Base-by-base conservation (phyloP, 2,888 invertebrate species). In the Drepana falcataria region DNA sequence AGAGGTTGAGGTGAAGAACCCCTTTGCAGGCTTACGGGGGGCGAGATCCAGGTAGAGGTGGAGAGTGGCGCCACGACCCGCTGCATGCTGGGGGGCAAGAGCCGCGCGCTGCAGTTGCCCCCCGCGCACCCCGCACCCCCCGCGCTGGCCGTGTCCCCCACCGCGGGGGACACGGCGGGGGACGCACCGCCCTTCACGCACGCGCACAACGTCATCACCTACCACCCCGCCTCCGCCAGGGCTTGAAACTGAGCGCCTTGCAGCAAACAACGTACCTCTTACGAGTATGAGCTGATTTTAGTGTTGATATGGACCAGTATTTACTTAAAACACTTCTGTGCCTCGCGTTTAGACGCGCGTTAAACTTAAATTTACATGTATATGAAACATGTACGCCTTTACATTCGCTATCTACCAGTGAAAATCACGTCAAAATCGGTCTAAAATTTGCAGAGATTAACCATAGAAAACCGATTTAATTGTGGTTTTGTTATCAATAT, bases 21-120 rank as follows among this genome's bases (percentile, higher is more conserved):
- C 7, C 9, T 3, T 44, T 41, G 7, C 81, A 97, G 96, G 81
- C 79, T 94, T 55, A 93, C 94, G 49, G 93, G 93, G 5, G 87
- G 92, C 0, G 96, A 97, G 56, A 81, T 98, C 35, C 85, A 93
- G 35, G 96, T 96, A 9, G 95, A 94, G 54, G 94, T 97, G 2
- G 93, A 93, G 71, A 94, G 94, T 35, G 94, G 94, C 47, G 94
- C 94, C 59, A 94, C 94, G 2, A 94, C 97, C 58, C 93, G 95
- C 64, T 97, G 97, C 80, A 96, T 95, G 75, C 91, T 98, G 61
- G 98, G 97, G 52, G 95, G 96, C 65, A 97, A 97, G 85, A 91
- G 94, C 21, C 85, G 90, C 63, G 87, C 91, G 58, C 76, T 91
- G 58, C 91, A 90, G 71, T 78, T 90, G 63, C 85, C 82, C 47